Evolutionary conservation across 1,140 invertebrate genomes (phyloP).

Genomic region (Drusus annulatus): DNA sequence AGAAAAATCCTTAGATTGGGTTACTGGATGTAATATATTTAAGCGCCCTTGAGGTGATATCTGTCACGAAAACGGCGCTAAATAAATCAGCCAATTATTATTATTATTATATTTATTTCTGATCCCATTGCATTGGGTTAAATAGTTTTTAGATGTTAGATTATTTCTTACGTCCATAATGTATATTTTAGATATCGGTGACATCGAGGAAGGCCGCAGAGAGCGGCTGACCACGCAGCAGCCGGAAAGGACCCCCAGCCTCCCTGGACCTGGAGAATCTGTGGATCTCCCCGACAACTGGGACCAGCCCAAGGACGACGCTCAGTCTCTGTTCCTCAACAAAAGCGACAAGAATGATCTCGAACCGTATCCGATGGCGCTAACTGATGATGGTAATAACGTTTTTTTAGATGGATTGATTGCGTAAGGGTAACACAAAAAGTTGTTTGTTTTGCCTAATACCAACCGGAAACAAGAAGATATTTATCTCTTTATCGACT

Average conservation of each 20-base stretch:
- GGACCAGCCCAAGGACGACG: constrained; percentile 71
- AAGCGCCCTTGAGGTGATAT: too few relatives aligned
- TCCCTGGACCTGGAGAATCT: constrained; percentile 46
- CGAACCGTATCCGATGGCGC: constrained; percentile 70
- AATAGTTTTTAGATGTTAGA: too few relatives aligned
- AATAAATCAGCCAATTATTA: too few relatives aligned
- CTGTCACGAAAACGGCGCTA: too few relatives aligned
- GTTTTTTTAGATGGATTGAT: background rate
- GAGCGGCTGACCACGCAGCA: constrained; percentile 37
- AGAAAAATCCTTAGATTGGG: too few relatives aligned
- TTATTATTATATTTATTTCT: too few relatives aligned
- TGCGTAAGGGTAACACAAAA: too few relatives aligned
- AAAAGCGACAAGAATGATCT: constrained; percentile 72
- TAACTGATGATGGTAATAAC: constrained; percentile 69
- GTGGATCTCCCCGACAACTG: constrained; percentile 70
- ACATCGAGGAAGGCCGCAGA: constrained; percentile 44
- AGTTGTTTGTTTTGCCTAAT: background rate
- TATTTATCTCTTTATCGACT: background rate
- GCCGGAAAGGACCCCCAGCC: constrained; percentile 31
- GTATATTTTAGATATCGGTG: constrained; percentile 47
- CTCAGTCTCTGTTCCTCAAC: constrained; percentile 70
- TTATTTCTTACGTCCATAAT: too few relatives aligned
- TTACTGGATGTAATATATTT: too few relatives aligned
- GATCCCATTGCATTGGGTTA: too few relatives aligned
- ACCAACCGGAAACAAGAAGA: background rate